phyloP scores from a whole-genome alignment of 92 coral and sea anemone genomes.

The Desmophyllum pertusum region DNA sequence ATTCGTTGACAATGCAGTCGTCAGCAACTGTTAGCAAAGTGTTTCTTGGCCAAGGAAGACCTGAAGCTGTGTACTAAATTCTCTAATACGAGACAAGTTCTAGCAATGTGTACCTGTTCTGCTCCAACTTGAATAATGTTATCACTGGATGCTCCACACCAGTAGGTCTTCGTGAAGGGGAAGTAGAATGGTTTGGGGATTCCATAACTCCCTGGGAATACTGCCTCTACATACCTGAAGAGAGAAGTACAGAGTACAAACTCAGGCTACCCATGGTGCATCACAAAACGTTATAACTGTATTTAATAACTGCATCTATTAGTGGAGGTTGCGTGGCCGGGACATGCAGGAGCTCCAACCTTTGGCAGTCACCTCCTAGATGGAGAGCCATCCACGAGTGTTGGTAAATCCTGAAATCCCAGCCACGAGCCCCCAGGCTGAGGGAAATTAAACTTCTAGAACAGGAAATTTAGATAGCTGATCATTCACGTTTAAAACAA shows the following conservation, averaged over 20 bases:
- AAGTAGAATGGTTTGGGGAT: slow-evolving; percentile 93
- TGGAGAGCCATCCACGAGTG: neutral
- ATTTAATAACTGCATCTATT: neutral
- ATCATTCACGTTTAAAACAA: too few relatives aligned
- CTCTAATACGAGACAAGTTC: neutral
- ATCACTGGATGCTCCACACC: slow-evolving; percentile 84
- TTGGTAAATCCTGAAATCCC: too few relatives aligned
- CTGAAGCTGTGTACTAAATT: too few relatives aligned
- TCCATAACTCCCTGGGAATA: slow-evolving; percentile 94
- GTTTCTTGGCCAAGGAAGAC: neutral
- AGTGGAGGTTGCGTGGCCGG: neutral
- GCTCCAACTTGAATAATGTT: slow-evolving; percentile 64
- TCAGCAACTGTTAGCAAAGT: neutral
- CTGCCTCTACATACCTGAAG: slow-evolving; percentile 91
- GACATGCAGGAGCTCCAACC: neutral
- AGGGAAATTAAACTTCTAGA: too few relatives aligned
- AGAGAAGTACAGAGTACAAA: neutral
- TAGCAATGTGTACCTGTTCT: slow-evolving; percentile 25
- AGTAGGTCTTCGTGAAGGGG: slow-evolving; percentile 84
- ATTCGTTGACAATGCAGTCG: too few relatives aligned
- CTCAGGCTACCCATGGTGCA: neutral
- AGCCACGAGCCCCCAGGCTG: too few relatives aligned
- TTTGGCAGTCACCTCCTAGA: neutral
- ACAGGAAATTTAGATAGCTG: too few relatives aligned
- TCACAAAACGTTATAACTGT: neutral